A percentile compares a stretch with the other conserved stretches of the same genome.
These are phyloP conservation scores for Latheticus oryzae DNA, from an alignment of 2,888 invertebrate genomes.

Conservation along the genomic window DNA sequence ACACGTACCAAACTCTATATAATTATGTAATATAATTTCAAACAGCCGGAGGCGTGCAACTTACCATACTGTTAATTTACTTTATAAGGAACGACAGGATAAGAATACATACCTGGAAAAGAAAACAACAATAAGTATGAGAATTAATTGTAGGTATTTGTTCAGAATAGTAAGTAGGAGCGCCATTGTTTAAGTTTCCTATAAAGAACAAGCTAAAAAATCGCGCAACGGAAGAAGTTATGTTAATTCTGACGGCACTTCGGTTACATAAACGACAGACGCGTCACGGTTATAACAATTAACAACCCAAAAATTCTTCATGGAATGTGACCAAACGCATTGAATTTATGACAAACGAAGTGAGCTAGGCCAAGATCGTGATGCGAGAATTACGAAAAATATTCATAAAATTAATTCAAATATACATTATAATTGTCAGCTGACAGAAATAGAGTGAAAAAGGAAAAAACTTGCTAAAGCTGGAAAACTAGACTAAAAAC, in stretches of 20 bases:
- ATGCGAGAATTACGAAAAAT: conserved; percentile 38
- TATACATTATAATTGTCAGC: conserved; percentile 36
- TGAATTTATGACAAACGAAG: conserved; percentile 42
- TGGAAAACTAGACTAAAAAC: too few relatives aligned
- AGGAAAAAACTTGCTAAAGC: too few relatives aligned
- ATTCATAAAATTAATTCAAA: conserved; percentile 42
- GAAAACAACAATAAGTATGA: conserved; percentile 28
- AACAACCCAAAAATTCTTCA: conserved; percentile 37
- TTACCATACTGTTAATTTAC: conserved; percentile 36
- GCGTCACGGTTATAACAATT: conserved; percentile 39
- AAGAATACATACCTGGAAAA: conserved; percentile 36
- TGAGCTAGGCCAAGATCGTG: conserved; percentile 41
- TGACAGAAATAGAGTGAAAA: conserved; percentile 35
- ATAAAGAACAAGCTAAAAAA: conserved; percentile 18
- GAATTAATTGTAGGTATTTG: conserved; percentile 31
- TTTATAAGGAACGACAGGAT: conserved; percentile 24
- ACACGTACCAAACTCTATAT: conserved; percentile 25
- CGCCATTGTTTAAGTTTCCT: conserved; percentile 29
- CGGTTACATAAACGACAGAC: conserved; percentile 37
- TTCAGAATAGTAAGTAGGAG: conserved; percentile 28
- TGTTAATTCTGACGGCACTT: conserved; percentile 36
- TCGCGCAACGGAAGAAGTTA: conserved; percentile 27
- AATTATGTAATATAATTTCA: conserved; percentile 36
- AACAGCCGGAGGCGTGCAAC: conserved; percentile 31
- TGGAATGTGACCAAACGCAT: conserved; percentile 33